A percentile compares a stretch with the other conserved stretches of the same genome.
These are phyloP conservation scores for Caenorhabditis plicata DNA, from an alignment of 2,888 invertebrate species.

Conservation along the genomic window DNA sequence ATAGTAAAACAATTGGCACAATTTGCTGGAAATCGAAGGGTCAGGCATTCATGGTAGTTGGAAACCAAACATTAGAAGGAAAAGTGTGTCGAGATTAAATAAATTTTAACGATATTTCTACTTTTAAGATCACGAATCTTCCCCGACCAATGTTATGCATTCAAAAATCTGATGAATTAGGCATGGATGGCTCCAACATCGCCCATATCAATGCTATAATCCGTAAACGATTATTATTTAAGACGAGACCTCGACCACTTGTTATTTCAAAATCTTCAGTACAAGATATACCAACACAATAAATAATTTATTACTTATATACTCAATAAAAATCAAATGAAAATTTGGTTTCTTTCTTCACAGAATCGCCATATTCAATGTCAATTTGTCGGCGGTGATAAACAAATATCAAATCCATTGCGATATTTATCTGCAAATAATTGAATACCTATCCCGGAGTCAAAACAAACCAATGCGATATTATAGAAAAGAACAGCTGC, in stretches of 20 bases:
- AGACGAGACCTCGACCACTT: slow-evolving; percentile 45
- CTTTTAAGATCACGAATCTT: slow-evolving; percentile 30
- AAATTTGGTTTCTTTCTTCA: slow-evolving; percentile 23
- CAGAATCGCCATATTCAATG: slow-evolving; percentile 15
- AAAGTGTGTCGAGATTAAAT: slow-evolving; percentile 20
- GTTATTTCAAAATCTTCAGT: slow-evolving; percentile 15
- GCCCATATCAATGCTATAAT: slow-evolving; percentile 35
- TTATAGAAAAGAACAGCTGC: slow-evolving; percentile 92
- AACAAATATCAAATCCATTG: slow-evolving; percentile 39
- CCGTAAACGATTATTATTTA: slow-evolving; percentile 39
- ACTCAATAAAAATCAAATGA: slow-evolving; percentile 27
- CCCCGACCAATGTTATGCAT: slow-evolving; percentile 41
- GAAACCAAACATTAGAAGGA: slow-evolving; percentile 51
- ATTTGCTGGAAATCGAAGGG: slow-evolving; percentile 43
- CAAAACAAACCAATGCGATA: slow-evolving; percentile 75
- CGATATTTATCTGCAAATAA: slow-evolving; percentile 24
- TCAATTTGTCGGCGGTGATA: slow-evolving; percentile 31
- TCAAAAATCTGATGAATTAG: slow-evolving; percentile 9
- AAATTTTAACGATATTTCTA: background rate
- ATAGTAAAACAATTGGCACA: slow-evolving; percentile 36
- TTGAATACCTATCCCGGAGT: no score
- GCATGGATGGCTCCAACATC: slow-evolving; percentile 9
- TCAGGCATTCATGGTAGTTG: slow-evolving; percentile 44
- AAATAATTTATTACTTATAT: slow-evolving; percentile 3
- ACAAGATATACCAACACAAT: background rate